Base-by-base conservation (phyloP, 53 echinoderm and acorn worm genomes). In the Paracentrotus lividus region DNA sequence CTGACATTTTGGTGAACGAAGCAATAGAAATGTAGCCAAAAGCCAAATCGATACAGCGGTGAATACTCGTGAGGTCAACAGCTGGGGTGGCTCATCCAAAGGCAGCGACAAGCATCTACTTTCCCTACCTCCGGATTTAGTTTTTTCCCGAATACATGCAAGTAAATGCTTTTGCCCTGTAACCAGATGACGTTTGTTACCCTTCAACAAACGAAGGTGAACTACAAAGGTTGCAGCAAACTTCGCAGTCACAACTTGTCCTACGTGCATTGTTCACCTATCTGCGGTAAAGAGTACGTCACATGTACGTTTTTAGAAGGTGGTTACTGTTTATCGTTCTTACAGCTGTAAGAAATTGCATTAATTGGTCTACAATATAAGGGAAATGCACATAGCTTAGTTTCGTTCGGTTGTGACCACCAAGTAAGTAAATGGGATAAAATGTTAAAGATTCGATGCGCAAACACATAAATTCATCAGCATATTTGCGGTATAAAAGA, bases 1-100 rank as follows among this genome's bases (percentile, higher is more conserved):
- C 81, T 81, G 81, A 4, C 49, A 81, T 81, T 56, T 81, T 47
- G 81, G 9, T 81, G 81, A 45, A 34, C 29, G 23, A 24, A 45
- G 81, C n/a, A 78, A n/a, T 47, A 26, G 81, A 45, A 47, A 49
- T n/a, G 81, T 45, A 81, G 81, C 81, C 81, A 47, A 47, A 27
- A 81, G 81, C 81, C 13, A 26, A 47, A 81, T 81, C 81, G 47
- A 81, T 81, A 81, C 1, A 45, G 10, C 47, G 81, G 49, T 81
- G 81, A 81, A 81, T 47, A 81, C 81, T 81, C 81, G 24, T 1
- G 44, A 81, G 81, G 81, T 81, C 81, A 47, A n/a, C 81, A 81
- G 81, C 81, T 81, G 81, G 47, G 77, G 49, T 81, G 4, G 45
- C 18, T 45, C n/a, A 47, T 10, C 81, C 47, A 49, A 44, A 47